Conservation (phyloP, 1,140 invertebrate species). For the Drosophila gunungcola region DNA sequence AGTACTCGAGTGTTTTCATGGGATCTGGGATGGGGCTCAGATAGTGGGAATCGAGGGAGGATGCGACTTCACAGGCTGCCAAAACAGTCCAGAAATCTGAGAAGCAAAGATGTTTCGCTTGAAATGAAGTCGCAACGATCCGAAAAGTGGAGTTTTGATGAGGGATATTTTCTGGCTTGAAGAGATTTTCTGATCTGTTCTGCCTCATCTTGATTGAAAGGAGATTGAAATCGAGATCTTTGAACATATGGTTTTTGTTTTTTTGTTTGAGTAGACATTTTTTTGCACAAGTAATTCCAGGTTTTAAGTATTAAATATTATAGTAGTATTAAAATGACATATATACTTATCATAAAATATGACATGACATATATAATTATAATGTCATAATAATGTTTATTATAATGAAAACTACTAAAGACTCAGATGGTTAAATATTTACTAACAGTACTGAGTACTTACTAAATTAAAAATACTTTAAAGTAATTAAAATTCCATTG, state of each 20-base stretch:
- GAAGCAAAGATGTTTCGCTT: slow-evolving; percentile 31
- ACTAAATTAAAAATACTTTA: not conserved
- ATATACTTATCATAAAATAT: too few species aligned
- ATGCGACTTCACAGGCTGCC: slow-evolving; percentile 32
- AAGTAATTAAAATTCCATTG: slow-evolving; percentile 7
- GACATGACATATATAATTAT: too few species aligned
- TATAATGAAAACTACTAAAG: too few species aligned
- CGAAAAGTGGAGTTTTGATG: slow-evolving; percentile 37
- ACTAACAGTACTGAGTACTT: too few species aligned
- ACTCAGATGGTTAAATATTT: too few species aligned
- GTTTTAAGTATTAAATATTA: too few species aligned
- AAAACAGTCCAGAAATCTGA: slow-evolving; percentile 46
- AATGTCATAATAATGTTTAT: too few species aligned
- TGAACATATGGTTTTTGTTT: not conserved
- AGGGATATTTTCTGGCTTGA: slow-evolving; percentile 25
- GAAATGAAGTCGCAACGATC: slow-evolving; percentile 48
- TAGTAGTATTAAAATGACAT: too few species aligned
- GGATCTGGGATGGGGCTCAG: slow-evolving; percentile 11
- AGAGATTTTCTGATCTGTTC: slow-evolving; percentile 9
- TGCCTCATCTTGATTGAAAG: slow-evolving; percentile 24
- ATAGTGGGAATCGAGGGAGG: slow-evolving; percentile 25
- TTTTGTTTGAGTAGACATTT: not conserved
- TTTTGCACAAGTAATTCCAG: too few species aligned
- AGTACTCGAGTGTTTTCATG: slow-evolving; percentile 39
- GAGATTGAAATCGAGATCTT: slow-evolving; percentile 1